phyloP scores from a whole-genome alignment of 2,888 invertebrate species.

The Chymomyza caudatula region DNA sequence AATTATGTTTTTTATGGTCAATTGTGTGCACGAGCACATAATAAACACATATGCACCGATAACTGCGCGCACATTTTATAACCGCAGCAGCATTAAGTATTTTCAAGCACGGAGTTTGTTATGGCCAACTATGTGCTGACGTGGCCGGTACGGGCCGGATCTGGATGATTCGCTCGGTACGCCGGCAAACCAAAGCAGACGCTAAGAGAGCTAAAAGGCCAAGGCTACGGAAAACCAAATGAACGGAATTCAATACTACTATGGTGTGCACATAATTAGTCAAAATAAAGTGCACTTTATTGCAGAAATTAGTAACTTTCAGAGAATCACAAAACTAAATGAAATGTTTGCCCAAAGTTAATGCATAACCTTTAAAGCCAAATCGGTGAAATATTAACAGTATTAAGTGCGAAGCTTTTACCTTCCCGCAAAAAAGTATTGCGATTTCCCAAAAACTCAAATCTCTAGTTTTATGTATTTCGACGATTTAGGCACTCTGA shows the following conservation, averaged over 20 bases:
- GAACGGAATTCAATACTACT: neutral
- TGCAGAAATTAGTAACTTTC: no score
- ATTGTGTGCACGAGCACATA: no score
- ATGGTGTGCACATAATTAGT: neutral
- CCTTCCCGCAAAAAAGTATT: no score
- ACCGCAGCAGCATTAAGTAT: neutral
- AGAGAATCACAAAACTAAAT: neutral
- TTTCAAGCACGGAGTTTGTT: neutral
- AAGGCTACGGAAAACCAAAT: neutral
- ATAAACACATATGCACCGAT: no score
- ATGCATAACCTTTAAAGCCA: no score
- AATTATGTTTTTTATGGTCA: no score
- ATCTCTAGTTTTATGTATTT: no score
- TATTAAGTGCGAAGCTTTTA: no score
- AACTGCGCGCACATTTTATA: neutral
- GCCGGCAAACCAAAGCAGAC: neutral
- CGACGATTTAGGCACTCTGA: no score
- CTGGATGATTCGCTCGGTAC: neutral
- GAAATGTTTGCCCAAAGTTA: no score
- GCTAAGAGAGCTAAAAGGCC: neutral
- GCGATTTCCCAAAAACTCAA: no score
- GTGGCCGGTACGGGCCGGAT: neutral
- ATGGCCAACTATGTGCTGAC: neutral
- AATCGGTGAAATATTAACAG: no score
- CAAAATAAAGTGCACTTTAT: neutral